Conservation (phyloP, 2,113 vertebrate genomes). For the Perca fluviatilis region DNA sequence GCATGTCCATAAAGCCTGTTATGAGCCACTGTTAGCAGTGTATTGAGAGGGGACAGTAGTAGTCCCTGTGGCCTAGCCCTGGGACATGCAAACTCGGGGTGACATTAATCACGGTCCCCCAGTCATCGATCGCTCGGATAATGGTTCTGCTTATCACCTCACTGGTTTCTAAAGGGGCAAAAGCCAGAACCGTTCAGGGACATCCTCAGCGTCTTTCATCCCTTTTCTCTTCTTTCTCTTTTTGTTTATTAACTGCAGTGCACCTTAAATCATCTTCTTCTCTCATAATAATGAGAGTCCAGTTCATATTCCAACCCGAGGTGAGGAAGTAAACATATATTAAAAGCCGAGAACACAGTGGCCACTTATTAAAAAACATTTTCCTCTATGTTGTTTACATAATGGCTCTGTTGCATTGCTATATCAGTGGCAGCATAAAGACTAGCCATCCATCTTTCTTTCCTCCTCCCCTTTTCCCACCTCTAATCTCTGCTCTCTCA, state of each 20-base stretch:
- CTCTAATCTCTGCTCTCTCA: constrained; percentile 72
- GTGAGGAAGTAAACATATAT: neutral
- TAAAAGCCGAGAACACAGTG: constrained; percentile 19
- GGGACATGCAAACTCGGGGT: constrained; percentile 47
- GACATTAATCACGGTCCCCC: constrained; percentile 76
- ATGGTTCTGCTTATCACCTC: constrained; percentile 80
- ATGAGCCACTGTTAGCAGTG: constrained; percentile 39
- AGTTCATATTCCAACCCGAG: constrained; percentile 20
- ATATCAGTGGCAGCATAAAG: constrained; percentile 62
- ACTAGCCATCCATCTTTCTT: constrained; percentile 69
- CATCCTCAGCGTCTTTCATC: constrained; percentile 45
- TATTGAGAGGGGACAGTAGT: constrained; percentile 43
- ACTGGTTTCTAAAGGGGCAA: constrained; percentile 63
- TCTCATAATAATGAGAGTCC: constrained; percentile 2
- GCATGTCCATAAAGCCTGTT: constrained; percentile 47
- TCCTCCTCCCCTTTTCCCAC: constrained; percentile 55
- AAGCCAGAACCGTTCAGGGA: constrained; percentile 61
- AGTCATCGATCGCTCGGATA: constrained; percentile 73
- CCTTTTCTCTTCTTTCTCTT: constrained; percentile 16
- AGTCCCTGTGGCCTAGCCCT: constrained; percentile 56
- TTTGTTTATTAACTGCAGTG: constrained; percentile 40
- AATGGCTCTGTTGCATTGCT: constrained; percentile 45
- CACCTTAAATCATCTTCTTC: constrained; percentile 13
- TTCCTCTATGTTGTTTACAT: constrained; percentile 53
- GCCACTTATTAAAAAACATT: constrained; percentile 34